Conservation (phyloP, 2,113 vertebrate species). For the Butorides virescens region DNA sequence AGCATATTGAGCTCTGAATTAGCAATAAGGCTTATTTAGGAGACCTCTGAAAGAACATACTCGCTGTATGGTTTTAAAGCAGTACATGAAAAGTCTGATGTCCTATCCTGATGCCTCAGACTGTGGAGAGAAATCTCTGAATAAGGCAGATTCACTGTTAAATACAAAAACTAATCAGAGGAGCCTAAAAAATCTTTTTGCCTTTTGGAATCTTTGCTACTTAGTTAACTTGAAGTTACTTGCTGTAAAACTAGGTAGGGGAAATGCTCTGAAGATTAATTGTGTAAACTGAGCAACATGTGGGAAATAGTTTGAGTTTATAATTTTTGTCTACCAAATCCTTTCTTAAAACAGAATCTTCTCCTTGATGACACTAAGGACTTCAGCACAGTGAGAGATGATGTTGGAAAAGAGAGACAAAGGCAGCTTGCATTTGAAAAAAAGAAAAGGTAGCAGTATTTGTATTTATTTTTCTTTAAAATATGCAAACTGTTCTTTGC, state of each 20-base stretch:
- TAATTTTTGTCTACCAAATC: not conserved
- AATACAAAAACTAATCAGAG: not conserved
- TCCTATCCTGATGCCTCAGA: not conserved
- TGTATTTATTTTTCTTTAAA: not conserved
- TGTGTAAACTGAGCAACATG: not conserved
- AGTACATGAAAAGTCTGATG: not conserved
- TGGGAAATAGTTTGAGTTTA: not conserved
- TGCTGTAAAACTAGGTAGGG: not conserved
- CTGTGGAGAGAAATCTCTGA: not conserved
- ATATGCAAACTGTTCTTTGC: not conserved
- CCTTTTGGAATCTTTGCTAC: not conserved
- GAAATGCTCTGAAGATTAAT: not conserved
- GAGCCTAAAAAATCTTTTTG: not conserved
- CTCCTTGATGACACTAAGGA: constrained; percentile 82
- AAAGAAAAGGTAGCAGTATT: constrained; percentile 73
- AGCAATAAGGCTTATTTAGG: not conserved
- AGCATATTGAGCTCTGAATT: not conserved
- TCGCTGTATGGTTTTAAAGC: not conserved
- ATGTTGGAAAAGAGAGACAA: constrained; percentile 78
- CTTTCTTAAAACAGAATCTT: constrained; percentile 77
- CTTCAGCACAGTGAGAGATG: constrained; percentile 80
- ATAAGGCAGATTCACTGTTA: not conserved
- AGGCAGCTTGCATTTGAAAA: constrained; percentile 70
- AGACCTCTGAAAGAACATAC: not conserved
- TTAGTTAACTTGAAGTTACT: not conserved